Evolutionary conservation across 2,797 vertebrate species (phyloP).

Genomic region (Clarias pachynema): DNA sequence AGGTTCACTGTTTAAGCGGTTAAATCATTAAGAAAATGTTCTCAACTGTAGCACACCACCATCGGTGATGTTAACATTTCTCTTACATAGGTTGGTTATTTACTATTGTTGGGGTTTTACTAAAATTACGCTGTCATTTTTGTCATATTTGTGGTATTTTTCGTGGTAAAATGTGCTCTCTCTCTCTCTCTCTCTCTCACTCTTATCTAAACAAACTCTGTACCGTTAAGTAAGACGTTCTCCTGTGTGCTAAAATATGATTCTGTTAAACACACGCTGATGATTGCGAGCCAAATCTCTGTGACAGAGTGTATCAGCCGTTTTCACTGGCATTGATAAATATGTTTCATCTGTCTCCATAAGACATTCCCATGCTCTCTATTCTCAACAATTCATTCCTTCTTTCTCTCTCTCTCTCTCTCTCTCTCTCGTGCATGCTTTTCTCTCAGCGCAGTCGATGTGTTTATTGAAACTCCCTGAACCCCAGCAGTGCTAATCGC

Average conservation of each 20-base stretch:
- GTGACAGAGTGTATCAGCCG: conserved; percentile 7
- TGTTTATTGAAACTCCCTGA: conserved; percentile 73
- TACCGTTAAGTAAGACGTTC: not conserved
- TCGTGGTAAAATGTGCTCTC: not conserved
- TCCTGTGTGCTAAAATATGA: conserved; percentile 2
- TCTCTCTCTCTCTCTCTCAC: conserved; percentile 23
- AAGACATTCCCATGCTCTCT: conserved; percentile 18
- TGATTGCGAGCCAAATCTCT: not conserved
- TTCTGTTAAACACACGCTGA: not conserved
- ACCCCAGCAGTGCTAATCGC: conserved; percentile 73
- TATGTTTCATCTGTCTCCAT: conserved; percentile 23
- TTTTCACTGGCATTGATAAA: conserved; percentile 27
- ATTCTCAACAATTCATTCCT: conserved; percentile 2
- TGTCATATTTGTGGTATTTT: not conserved
- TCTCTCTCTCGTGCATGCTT: conserved; percentile 21
- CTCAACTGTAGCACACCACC: not conserved
- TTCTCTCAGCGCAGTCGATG: conserved; percentile 54
- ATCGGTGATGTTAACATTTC: not conserved
- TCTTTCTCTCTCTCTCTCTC: conserved; percentile 16
- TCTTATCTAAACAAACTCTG: not conserved
- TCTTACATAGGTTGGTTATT: not conserved
- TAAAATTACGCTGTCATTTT: not conserved
- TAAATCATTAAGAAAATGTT: not conserved
- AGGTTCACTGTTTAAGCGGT: no score
- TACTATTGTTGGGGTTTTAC: not conserved